Evolutionary conservation across 2,113 vertebrate genomes (phyloP).

Genomic region (Sapayoa aenigma): DNA sequence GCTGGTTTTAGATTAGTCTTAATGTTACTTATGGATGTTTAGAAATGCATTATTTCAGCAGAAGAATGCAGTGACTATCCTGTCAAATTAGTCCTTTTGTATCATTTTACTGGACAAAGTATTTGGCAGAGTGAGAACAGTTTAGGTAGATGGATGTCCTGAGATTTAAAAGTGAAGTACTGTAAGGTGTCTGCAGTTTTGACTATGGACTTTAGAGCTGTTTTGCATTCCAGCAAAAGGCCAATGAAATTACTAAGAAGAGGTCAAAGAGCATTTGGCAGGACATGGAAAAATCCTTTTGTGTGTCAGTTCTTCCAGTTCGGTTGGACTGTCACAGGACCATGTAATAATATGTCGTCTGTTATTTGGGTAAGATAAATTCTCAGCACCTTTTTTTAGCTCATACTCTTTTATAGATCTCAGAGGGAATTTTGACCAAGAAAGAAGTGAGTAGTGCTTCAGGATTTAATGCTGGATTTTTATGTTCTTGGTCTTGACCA

Average conservation of each 20-base stretch:
- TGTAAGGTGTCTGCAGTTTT: not conserved
- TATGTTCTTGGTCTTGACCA: not conserved
- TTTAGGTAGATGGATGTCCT: not conserved
- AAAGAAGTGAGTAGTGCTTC: not conserved
- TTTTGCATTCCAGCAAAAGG: not conserved
- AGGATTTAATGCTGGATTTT: not conserved
- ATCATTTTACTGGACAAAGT: not conserved
- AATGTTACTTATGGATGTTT: not conserved
- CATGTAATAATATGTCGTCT: not conserved
- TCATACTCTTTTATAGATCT: not conserved
- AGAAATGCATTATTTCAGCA: not conserved
- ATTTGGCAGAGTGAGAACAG: not conserved
- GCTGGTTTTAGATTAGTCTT: not conserved
- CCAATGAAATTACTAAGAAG: not conserved
- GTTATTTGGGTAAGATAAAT: not conserved
- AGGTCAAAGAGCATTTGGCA: not conserved
- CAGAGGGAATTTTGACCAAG: not conserved
- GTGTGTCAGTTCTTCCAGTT: not conserved
- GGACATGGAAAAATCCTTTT: not conserved
- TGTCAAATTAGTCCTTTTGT: not conserved
- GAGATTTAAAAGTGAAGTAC: not conserved
- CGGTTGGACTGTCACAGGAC: not conserved
- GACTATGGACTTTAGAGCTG: not conserved
- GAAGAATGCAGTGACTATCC: not conserved
- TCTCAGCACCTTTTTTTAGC: not conserved